Evolutionary conservation across 2,888 invertebrate species (phyloP).

Genomic region (Tethea ocularis): DNA sequence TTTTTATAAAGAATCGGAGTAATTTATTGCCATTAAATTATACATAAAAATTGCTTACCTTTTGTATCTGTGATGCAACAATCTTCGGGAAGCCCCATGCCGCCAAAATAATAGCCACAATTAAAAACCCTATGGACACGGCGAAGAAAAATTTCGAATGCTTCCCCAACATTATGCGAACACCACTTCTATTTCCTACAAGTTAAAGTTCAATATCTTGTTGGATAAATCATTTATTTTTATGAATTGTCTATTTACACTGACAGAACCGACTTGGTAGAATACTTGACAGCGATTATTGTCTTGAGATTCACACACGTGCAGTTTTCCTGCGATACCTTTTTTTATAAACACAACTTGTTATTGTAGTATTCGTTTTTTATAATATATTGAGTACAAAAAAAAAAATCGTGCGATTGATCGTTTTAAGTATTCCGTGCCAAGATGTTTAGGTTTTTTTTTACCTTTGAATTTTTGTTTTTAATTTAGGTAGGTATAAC

Average conservation of each 20-base stretch:
- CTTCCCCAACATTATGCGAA: conserved; percentile 62
- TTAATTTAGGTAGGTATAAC: too few relatives aligned
- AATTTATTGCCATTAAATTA: conserved; percentile 6
- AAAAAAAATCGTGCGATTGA: neutral
- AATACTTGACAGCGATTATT: conserved; percentile 38
- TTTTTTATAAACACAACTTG: conserved; percentile 22
- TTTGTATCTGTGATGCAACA: conserved; percentile 69
- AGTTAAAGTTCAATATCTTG: conserved; percentile 4
- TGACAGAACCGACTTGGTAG: conserved; percentile 37
- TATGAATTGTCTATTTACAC: conserved; percentile 15
- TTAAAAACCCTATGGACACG: conserved; percentile 58
- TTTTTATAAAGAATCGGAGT: too few relatives aligned
- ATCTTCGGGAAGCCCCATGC: conserved; percentile 80
- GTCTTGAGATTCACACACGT: conserved; percentile 29
- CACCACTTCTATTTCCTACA: neutral
- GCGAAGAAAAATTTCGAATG: conserved; percentile 59
- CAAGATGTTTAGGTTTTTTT: too few relatives aligned
- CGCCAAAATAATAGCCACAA: conserved; percentile 68
- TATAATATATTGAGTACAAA: neutral
- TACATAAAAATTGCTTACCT: conserved; percentile 62
- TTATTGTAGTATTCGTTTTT: neutral
- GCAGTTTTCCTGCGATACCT: conserved; percentile 34
- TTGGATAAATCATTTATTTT: neutral
- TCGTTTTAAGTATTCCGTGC: neutral
- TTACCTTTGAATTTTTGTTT: too few relatives aligned